phyloP scores from a whole-genome alignment of 2,888 invertebrate genomes.

The Erynnis tages region DNA sequence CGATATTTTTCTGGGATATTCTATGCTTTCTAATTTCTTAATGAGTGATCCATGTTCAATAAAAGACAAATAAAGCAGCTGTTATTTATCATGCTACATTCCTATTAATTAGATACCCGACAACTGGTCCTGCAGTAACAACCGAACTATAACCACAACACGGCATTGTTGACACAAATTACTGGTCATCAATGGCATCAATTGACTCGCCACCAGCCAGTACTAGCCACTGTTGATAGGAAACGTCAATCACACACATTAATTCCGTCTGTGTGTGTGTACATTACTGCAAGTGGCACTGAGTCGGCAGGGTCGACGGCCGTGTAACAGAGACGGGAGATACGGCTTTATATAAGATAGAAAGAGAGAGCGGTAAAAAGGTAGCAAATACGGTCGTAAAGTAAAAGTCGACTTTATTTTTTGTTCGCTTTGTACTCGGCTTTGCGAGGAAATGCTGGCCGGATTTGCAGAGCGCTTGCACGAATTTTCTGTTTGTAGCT shows the following conservation, averaged over 20 bases:
- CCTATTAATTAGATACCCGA: too few relatives aligned
- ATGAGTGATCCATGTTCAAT: too few relatives aligned
- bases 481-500: conserved; percentile 22
- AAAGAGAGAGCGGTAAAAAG: conserved; percentile 41
- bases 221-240: conserved; percentile 23
- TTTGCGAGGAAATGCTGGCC: conserved; percentile 45
- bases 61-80: too few relatives aligned
- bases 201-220: conserved; percentile 17
- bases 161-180: conserved; percentile 11
- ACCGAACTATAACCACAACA: not conserved
- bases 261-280: conserved; percentile 20
- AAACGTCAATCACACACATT: conserved; percentile 21
- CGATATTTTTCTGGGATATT: too few relatives aligned
- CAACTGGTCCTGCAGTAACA: too few relatives aligned
- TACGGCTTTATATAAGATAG: conserved; percentile 30
- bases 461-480: conserved; percentile 37
- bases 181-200: conserved; percentile 15
- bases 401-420: conserved; percentile 59
- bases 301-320: conserved; percentile 59
- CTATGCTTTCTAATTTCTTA: too few relatives aligned
- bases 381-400: conserved; percentile 63
- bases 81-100: too few relatives aligned
- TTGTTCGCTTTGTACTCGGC: conserved; percentile 46
- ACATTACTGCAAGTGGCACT: conserved; percentile 32
- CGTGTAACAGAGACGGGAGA: conserved; percentile 46